Evolutionary conservation across 2,797 vertebrate species (phyloP).

Genomic region (Typhlichthys subterraneus): DNA sequence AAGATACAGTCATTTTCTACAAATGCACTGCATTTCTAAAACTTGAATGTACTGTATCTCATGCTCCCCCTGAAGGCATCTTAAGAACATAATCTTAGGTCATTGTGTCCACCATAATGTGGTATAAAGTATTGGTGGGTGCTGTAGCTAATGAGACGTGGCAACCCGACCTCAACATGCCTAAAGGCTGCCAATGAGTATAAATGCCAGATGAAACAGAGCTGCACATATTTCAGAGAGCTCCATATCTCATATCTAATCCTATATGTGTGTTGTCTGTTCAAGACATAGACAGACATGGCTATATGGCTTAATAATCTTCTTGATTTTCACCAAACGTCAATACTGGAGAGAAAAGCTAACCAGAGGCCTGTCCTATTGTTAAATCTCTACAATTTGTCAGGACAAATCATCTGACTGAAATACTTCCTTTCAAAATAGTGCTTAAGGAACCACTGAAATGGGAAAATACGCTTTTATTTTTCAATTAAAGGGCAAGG

Average conservation of each 20-base stretch:
- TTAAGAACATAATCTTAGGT: conserved; percentile 39
- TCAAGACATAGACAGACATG: conserved; percentile 9
- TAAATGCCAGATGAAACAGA: conserved; percentile 39
- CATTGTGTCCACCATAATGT: conserved; percentile 56
- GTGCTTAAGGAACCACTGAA: conserved; percentile 70
- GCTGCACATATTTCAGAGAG: conserved; percentile 27
- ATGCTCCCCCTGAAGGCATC: no score
- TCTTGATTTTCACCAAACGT: conserved; percentile 42
- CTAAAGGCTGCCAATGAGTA: conserved; percentile 16
- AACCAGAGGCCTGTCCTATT: conserved; percentile 41
- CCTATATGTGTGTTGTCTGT: conserved; percentile 7
- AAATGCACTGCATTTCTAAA: no score
- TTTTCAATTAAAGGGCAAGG: conserved; percentile 67
- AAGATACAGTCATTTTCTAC: no score
- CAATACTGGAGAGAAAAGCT: conserved; percentile 19
- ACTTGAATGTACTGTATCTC: no score
- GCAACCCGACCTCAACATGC: conserved; percentile 16
- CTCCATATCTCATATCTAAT: conserved; percentile 38
- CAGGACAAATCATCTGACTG: conserved; percentile 67
- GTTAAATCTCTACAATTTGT: conserved; percentile 66
- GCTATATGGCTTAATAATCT: conserved; percentile 21
- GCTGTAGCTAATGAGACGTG: conserved; percentile 18
- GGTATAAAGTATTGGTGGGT: conserved; percentile 19
- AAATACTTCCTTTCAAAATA: conserved; percentile 74
- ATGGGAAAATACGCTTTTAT: conserved; percentile 64